These are phyloP conservation scores for Apantesis nais DNA, from an alignment of 2,888 invertebrate genomes.

Conservation along the genomic window DNA sequence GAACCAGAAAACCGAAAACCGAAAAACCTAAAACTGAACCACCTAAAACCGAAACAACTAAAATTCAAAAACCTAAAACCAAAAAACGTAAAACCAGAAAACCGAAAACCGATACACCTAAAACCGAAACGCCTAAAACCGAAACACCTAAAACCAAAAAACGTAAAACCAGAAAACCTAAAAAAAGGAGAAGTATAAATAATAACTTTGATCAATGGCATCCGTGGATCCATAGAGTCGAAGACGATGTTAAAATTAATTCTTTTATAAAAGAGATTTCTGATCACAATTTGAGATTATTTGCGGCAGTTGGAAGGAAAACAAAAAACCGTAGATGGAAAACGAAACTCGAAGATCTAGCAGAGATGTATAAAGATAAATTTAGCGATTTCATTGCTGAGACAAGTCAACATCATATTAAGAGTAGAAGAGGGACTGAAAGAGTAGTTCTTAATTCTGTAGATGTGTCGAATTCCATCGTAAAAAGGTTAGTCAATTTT, in stretches of 20 bases:
- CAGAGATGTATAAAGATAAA: conserved; percentile 52
- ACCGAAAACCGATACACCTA: no score
- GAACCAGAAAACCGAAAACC: no score
- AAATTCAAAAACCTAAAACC: no score
- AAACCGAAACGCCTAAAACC: no score
- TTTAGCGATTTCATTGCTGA: conserved; percentile 53
- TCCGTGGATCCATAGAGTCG: conserved; percentile 33
- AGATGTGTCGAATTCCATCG: conserved; percentile 54
- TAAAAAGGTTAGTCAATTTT: conserved; percentile 51
- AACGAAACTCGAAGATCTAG: conserved; percentile 41
- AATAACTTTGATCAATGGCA: neutral
- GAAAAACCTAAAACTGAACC: no score
- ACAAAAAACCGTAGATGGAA: conserved; percentile 30
- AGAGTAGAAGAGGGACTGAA: conserved; percentile 55
- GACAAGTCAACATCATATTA: conserved; percentile 54
- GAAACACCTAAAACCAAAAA: no score
- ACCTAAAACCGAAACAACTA: no score
- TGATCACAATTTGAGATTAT: conserved; percentile 48
- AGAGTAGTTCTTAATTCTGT: conserved; percentile 62
- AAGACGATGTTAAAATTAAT: conserved; percentile 50
- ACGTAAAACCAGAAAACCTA: neutral
- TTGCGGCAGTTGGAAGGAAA: conserved; percentile 51
- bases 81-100: no score
- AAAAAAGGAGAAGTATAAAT: neutral
- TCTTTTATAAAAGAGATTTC: conserved; percentile 54